Percentiles rank a stretch among this genome's conserved stretches.
phyloP scores from a whole-genome alignment of 1,140 invertebrate genomes.

The Tribolium madens region DNA sequence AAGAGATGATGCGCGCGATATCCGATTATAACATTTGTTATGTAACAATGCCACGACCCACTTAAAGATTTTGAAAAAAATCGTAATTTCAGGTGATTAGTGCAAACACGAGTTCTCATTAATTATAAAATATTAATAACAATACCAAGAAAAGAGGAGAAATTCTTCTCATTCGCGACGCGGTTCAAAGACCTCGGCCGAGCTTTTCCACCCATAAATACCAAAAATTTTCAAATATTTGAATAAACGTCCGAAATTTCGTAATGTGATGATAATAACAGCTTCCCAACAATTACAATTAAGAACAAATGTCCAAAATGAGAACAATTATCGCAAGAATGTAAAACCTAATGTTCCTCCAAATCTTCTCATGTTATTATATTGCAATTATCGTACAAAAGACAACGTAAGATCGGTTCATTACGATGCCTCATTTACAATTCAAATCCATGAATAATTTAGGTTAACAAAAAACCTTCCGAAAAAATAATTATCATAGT shows the following conservation, averaged over 20 bases:
- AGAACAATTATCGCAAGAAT: neutral
- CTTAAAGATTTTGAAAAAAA: neutral
- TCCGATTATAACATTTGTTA: neutral
- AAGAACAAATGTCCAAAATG: neutral
- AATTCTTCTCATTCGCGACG: constrained; percentile 7
- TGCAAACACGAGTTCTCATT: constrained; percentile 6
- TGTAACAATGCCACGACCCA: neutral
- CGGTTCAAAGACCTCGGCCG: constrained; percentile 2
- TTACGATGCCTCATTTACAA: neutral
- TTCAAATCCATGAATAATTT: neutral
- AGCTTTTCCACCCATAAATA: too few relatives aligned
- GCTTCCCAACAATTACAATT: neutral
- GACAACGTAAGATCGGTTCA: neutral
- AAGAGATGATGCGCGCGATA: neutral
- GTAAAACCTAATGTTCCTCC: neutral
- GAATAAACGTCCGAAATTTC: neutral
- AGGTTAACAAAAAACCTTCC: neutral
- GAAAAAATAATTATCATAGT: neutral
- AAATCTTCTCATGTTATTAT: neutral
- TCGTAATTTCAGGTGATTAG: constrained; percentile 9
- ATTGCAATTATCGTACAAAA: neutral
- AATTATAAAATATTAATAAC: constrained; percentile 27
- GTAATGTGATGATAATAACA: neutral
- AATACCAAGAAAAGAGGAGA: constrained; percentile 18
- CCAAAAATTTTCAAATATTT: too few relatives aligned